Evolutionary conservation across 2,888 invertebrate species (phyloP), one percentile per base, ranked within the genome.

Genomic region (Andricus quercusramuli): DNA sequence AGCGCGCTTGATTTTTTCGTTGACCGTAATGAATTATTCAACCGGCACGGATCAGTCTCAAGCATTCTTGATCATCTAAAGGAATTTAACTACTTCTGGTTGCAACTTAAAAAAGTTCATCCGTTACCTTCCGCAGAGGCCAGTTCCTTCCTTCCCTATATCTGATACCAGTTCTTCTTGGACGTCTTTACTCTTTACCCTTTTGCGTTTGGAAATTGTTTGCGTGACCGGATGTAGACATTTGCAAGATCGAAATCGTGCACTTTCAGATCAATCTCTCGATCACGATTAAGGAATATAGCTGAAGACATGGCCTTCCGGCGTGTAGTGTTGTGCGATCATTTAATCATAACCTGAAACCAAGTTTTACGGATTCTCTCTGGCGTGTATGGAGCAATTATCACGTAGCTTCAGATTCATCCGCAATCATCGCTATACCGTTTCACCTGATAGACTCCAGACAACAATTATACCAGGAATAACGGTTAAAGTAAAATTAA

Each of bases 171-270:
- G 68, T 77, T 65, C 67, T 56, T 51, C 64, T 51, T 77, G 44
- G 68, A 66, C 47, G 78, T 41, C 62, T 66, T 74, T 77, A 25
- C 5, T 51, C 22, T 66, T 74, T 17, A 78, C 68, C 70, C 65
- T 78, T 59, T 70, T 76, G 13, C 66, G n/a, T 66, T 37, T 51
- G 44, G 77, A 79, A 78, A 79, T 84, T 85, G 88, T 89, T 83
- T 86, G 88, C 90, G 89, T 89, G 89, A 90, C 88, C 88, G 89
- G 87, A 89, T 84, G 86, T 82, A 83, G 78, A 83, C 85, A 83
- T 85, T 85, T 81, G 83, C 82, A 80, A 83, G 82, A 85, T 82
- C 83, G 78, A 32, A 70, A 79, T 79, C 70, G 47, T 64, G 47
- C 47, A 29, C 51, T 74, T 79, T 79, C 44, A 74, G 70, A 70